phyloP scores from a whole-genome alignment of 2,797 vertebrate genomes.

The Anolis apletophallus region DNA sequence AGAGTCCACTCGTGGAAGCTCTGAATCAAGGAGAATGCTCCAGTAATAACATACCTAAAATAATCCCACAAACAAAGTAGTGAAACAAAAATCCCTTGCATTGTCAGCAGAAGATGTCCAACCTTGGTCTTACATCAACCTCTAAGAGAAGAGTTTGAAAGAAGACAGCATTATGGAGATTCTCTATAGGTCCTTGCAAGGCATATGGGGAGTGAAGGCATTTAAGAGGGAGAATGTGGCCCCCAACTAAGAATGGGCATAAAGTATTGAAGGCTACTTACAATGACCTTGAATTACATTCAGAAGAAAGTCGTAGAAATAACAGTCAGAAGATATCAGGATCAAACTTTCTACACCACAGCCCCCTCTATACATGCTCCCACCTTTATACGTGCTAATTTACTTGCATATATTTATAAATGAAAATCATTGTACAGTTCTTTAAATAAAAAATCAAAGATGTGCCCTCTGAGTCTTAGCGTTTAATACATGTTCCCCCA shows the following conservation, averaged over 20 bases:
- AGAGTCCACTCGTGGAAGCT: not conserved
- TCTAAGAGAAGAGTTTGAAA: not conserved
- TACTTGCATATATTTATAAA: not conserved
- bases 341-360: not conserved
- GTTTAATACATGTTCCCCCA: not conserved
- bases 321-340: not conserved
- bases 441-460: slow-evolving; percentile 2
- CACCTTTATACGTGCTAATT: not conserved
- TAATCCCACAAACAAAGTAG: not conserved
- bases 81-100: not conserved
- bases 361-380: not conserved
- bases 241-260: no score
- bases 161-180: not conserved
- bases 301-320: no score
- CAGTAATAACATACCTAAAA: not conserved
- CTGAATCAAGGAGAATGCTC: not conserved
- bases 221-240: not conserved
- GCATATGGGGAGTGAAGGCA: no score
- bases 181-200: not conserved
- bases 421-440: not conserved
- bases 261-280: not conserved
- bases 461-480: not conserved
- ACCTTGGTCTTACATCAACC: not conserved
- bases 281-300: not conserved
- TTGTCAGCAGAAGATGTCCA: not conserved